phyloP scores from a whole-genome alignment of 2,888 invertebrate genomes.

The Antheraea yamamai region DNA sequence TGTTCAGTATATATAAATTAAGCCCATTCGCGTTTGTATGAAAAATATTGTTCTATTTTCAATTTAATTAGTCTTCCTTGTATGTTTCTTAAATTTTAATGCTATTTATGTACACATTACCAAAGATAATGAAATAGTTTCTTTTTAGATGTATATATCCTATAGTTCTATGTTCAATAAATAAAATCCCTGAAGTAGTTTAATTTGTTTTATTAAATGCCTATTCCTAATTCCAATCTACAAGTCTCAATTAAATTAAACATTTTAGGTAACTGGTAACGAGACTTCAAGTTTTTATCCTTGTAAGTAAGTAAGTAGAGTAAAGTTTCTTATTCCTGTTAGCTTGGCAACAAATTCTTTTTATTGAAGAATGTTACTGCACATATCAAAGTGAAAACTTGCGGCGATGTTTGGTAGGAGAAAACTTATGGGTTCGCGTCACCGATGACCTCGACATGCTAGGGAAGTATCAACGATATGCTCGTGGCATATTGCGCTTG shows the following conservation, averaged over 20 bases:
- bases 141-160: neutral
- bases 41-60: neutral
- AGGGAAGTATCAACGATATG: no score
- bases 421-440: no score
- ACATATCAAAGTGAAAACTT: no score
- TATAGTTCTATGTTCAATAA: conserved; percentile 4
- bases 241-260: neutral
- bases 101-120: neutral
- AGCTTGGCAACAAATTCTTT: no score
- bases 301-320: no score
- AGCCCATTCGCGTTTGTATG: neutral
- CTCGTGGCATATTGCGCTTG: no score
- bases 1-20: neutral
- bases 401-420: no score
- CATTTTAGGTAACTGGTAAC: neutral
- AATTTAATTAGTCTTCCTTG: neutral
- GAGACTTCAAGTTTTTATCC: no score
- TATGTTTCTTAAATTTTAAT: neutral
- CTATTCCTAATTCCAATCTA: neutral
- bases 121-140: conserved; percentile 12
- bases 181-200: neutral
- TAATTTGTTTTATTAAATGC: conserved; percentile 1
- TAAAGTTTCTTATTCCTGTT: no score
- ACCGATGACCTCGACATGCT: no score
- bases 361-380: no score